Evolutionary conservation across 2,113 vertebrate species (phyloP).

Genomic region (Ornithorhynchus anatinus): DNA sequence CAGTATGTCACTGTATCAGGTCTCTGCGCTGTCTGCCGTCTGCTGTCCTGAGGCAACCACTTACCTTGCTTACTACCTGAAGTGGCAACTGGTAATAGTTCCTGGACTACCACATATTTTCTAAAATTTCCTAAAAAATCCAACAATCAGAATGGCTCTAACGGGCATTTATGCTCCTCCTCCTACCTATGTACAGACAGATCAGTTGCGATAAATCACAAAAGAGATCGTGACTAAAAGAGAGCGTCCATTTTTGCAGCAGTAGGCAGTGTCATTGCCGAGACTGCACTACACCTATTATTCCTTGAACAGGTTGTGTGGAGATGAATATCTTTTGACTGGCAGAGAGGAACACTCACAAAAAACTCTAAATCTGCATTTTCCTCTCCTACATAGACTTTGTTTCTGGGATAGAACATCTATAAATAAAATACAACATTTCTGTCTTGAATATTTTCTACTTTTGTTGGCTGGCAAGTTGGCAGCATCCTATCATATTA

Average conservation of each 20-base stretch:
- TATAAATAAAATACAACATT: constrained; percentile 15
- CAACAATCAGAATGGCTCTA: no score
- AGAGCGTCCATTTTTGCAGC: neutral
- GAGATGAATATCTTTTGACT: constrained; percentile 21
- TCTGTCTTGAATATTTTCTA: constrained; percentile 3
- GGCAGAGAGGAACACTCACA: constrained; percentile 20
- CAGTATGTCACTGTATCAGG: no score
- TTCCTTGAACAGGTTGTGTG: neutral
- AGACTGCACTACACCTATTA: neutral
- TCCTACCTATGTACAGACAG: no score
- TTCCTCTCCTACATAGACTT: neutral
- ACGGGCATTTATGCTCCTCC: no score
- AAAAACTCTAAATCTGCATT: constrained; percentile 10
- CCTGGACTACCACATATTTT: no score
- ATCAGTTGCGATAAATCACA: no score
- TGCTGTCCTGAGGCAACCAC: no score
- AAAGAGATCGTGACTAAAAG: no score
- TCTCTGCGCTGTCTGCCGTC: no score
- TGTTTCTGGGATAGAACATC: neutral
- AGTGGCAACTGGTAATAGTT: no score
- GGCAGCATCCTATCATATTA: constrained; percentile 35
- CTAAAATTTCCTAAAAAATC: no score
- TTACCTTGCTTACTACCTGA: no score
- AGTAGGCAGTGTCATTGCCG: neutral
- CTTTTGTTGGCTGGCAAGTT: constrained; percentile 14